These are phyloP conservation scores for Harpalus rufipes DNA, from an alignment of 2,888 invertebrate species.

Conservation along the genomic window DNA sequence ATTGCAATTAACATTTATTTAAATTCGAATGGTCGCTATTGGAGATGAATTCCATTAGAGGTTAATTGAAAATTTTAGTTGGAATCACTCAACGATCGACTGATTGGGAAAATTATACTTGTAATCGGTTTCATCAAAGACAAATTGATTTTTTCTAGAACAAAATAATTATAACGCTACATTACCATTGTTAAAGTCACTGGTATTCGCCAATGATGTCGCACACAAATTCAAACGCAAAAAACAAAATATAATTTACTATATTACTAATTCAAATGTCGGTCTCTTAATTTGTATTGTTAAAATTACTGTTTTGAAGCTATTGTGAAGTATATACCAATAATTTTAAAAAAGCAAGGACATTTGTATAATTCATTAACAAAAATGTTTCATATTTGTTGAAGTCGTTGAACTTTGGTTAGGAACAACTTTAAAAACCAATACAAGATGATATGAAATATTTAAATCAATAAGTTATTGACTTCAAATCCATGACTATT, in stretches of 20 bases:
- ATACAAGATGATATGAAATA: background rate
- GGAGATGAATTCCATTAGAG: conserved; percentile 68
- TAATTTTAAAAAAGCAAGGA: background rate
- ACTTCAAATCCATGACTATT: too few species aligned
- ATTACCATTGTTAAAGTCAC: background rate
- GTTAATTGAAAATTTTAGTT: conserved; percentile 46
- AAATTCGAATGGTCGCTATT: conserved; percentile 67
- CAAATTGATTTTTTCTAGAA: conserved; percentile 44
- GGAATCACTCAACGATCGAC: conserved; percentile 23
- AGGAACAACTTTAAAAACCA: background rate
- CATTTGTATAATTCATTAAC: background rate
- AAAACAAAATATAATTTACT: background rate
- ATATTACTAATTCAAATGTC: background rate
- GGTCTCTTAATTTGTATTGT: too few species aligned
- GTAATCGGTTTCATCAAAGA: conserved; percentile 45
- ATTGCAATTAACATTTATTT: conserved; percentile 69
- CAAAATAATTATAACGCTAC: conserved; percentile 14
- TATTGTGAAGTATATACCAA: too few species aligned
- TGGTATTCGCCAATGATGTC: background rate
- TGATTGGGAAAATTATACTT: conserved; percentile 48
- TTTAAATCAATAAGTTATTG: background rate
- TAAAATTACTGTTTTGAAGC: too few species aligned
- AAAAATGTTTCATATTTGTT: background rate
- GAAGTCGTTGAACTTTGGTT: background rate
- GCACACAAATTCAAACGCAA: background rate